phyloP scores from a whole-genome alignment of 2,113 vertebrate genomes.

The Aegithalos caudatus region DNA sequence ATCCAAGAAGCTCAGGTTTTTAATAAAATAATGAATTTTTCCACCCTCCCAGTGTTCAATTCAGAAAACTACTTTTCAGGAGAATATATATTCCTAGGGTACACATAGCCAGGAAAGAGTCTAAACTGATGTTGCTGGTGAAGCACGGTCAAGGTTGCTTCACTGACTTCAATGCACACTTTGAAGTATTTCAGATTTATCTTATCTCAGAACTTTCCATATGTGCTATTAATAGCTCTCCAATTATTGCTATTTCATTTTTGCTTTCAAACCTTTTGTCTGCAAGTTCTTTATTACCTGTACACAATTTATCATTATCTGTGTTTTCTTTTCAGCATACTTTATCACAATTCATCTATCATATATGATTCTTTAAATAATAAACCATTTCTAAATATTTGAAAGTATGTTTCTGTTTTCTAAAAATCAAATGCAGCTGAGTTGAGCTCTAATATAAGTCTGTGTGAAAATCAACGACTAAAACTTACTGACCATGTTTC shows the following conservation, averaged over 20 bases:
- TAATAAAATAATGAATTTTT: background rate
- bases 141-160: background rate
- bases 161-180: background rate
- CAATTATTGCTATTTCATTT: background rate
- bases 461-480: background rate
- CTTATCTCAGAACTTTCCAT: background rate
- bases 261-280: background rate
- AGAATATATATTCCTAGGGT: background rate
- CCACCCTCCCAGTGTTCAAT: background rate
- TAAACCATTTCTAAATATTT: background rate
- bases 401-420: background rate
- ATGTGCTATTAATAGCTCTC: background rate
- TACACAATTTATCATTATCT: background rate
- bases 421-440: background rate
- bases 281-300: background rate
- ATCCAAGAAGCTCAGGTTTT: slow-evolving; percentile 2
- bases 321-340: background rate
- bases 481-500: background rate
- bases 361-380: background rate
- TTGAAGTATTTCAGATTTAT: background rate
- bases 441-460: background rate
- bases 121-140: background rate
- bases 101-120: background rate
- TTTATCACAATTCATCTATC: background rate
- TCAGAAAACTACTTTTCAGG: background rate